phyloP scores from a whole-genome alignment of 2,888 invertebrate species.

The Drosophila stalkeri region DNA sequence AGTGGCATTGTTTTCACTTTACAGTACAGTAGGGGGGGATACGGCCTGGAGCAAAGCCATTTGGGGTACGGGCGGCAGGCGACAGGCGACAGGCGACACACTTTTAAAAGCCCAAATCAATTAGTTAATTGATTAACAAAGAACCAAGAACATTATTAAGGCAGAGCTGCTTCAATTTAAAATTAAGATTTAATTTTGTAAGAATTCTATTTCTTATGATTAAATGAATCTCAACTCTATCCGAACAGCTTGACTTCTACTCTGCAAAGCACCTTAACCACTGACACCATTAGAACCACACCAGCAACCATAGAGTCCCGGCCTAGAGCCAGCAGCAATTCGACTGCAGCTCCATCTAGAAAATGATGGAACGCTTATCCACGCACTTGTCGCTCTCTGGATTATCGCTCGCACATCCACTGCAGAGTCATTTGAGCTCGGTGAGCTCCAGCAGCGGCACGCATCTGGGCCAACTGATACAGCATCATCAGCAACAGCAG shows the following conservation, averaged over 20 bases:
- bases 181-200: not conserved
- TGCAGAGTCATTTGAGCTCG: constrained; percentile 83
- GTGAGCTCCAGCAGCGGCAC: constrained; percentile 73
- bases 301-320: constrained; percentile 27
- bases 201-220: not conserved
- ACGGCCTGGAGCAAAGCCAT: not conserved
- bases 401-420: constrained; percentile 85
- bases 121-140: constrained; percentile 83
- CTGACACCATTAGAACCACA: constrained; percentile 25
- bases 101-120: constrained; percentile 78
- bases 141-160: constrained; percentile 23
- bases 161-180: constrained; percentile 2
- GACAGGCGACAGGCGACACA: constrained; percentile 67
- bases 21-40: constrained; percentile 8
- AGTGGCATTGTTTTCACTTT: constrained; percentile 55
- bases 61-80: constrained; percentile 44
- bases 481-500: constrained; percentile 74
- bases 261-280: constrained; percentile 36
- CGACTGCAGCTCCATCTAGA: constrained; percentile 61
- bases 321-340: constrained; percentile 37
- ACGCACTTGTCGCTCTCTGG: constrained; percentile 85
- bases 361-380: constrained; percentile 86
- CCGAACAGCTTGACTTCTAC: constrained; percentile 34
- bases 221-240: not conserved
- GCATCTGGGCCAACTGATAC: constrained; percentile 71